Evolutionary conservation across 2,888 invertebrate genomes (phyloP), one percentile per base, ranked within the genome.

Genomic region (Sipha maydis): DNA sequence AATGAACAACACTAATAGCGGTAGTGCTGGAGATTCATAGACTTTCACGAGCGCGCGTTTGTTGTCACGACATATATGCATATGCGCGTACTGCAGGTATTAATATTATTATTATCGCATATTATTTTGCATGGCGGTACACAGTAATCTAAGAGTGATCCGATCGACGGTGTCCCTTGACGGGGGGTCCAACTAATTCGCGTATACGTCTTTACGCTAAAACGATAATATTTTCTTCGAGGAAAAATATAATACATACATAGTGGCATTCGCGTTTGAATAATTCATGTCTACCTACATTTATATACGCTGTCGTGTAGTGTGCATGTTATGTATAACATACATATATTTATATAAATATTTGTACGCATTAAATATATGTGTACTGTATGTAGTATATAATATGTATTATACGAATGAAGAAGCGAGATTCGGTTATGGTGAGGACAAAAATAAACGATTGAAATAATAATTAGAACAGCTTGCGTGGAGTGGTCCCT

Each of bases 121-220:
- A 67, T 67, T 41, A 69, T 76, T 76, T 67, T 54, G 34, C 25
- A 25, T 31, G 31, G 34, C 2, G 71, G 71, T 31, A 41, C 19
- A 56, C 25, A n/a, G 28, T 71, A 67, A 73, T 31, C 21, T 28
- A 34, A n/a, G 34, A 21, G 54, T 31, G 61, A 61, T 84, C 21
- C 69, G 77, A 75, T 83, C 71, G 54, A 19, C n/a, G 85, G 14
- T 41, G 73, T 69, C 17, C 38, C 38, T 7, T 69, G 28, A 79
- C n/a, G 85, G 85, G 85, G 85, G 78, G 78, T 79, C 85, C 85
- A 54, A 85, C 79, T 85, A 85, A 78, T 85, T 71, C 56, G 85
- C 54, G 34, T 69, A 48, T 25, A 41, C 28, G 31, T 85, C 28
- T 75, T 85, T 77, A 78, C 69, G 78, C 85, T 78, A 85, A 85